These are phyloP conservation scores for Zaprionus ghesquierei DNA, from an alignment of 1,140 invertebrate species.

Conservation along the genomic window DNA sequence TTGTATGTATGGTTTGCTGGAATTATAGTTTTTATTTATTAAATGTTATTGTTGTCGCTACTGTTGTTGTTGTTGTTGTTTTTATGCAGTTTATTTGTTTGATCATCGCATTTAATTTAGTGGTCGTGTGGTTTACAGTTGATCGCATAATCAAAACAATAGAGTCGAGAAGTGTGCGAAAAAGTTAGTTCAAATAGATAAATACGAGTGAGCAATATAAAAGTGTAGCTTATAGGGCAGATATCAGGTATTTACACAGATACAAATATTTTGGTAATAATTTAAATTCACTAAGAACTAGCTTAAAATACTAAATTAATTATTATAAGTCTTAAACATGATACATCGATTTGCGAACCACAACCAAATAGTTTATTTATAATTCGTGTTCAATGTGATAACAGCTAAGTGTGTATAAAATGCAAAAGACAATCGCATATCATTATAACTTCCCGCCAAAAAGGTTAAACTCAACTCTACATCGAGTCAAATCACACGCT, in stretches of 20 bases:
- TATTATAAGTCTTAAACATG: not conserved
- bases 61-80: constrained; percentile 24
- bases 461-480: not conserved
- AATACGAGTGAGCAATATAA: constrained; percentile 17
- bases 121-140: constrained; percentile 45
- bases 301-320: not conserved
- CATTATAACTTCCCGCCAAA: not conserved
- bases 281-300: not conserved
- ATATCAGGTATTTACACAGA: not conserved
- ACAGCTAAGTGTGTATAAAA: not conserved
- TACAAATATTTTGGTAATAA: not conserved
- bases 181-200: constrained; percentile 33
- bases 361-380: not conserved
- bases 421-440: not conserved
- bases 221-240: not conserved
- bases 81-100: constrained; percentile 59
- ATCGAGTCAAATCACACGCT: constrained; percentile 23
- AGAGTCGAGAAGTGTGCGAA: constrained; percentile 22
- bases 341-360: not conserved
- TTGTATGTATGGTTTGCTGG: not conserved
- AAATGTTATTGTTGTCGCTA: constrained; percentile 28
- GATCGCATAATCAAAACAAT: constrained; percentile 42
- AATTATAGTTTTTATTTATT: constrained; percentile 30
- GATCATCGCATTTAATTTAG: constrained; percentile 45
- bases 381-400: not conserved